A percentile compares a stretch with the other conserved stretches of the same genome.
Evolutionary conservation across 2,113 vertebrate species (phyloP).

Genomic region (Nymphicus hollandicus): DNA sequence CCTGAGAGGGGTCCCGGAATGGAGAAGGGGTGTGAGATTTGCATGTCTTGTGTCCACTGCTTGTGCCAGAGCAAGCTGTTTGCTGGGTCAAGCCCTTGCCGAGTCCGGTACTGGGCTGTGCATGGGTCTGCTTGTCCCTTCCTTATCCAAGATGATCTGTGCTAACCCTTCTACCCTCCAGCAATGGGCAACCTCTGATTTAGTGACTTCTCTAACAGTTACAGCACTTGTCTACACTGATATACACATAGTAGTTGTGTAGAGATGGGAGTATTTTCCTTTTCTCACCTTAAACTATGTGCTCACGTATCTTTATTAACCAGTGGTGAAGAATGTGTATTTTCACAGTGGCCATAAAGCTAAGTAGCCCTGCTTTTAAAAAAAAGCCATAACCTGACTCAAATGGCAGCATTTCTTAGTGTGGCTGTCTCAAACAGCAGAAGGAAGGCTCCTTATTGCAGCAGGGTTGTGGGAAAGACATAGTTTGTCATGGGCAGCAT

Average conservation of each 20-base stretch:
- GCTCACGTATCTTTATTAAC: background rate
- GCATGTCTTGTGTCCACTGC: accelerated
- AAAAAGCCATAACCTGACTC: background rate
- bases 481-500: background rate
- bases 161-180: background rate
- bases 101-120: background rate
- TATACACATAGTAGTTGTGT: background rate
- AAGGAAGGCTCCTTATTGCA: background rate
- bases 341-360: background rate
- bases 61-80: background rate
- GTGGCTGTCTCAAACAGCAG: accelerated
- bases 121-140: background rate
- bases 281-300: background rate
- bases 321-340: background rate
- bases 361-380: background rate
- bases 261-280: background rate
- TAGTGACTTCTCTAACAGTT: background rate
- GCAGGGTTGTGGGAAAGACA: background rate
- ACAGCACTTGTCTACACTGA: background rate
- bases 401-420: background rate
- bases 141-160: background rate
- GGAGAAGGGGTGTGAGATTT: background rate
- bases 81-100: background rate
- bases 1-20: background rate
- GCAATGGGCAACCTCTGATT: background rate